Conservation (phyloP, 2,113 vertebrate species). For the Porphyrio hochstetteri region DNA sequence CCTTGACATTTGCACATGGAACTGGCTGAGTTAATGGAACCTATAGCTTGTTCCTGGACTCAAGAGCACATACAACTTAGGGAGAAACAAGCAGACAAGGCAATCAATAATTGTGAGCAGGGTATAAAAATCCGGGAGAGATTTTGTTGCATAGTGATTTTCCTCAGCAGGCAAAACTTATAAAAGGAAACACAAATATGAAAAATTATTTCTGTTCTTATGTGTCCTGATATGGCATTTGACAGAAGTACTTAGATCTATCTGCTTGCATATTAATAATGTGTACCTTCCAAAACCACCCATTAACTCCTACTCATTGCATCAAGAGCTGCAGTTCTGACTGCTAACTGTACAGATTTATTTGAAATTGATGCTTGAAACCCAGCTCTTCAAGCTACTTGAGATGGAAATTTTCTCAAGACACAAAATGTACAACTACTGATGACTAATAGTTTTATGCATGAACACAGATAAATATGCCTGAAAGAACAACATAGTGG, state of each 20-base stretch:
- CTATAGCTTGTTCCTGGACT: not conserved
- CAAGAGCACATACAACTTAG: not conserved
- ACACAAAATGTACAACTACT: not conserved
- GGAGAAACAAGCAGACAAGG: not conserved
- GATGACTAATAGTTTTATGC: not conserved
- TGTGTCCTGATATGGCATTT: not conserved
- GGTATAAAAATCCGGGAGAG: not conserved
- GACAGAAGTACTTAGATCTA: not conserved
- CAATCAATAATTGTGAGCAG: not conserved
- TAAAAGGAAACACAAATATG: not conserved
- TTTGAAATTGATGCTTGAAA: slow-evolving; percentile 6
- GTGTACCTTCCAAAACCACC: not conserved
- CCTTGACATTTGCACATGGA: fast-evolving
- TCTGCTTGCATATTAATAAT: not conserved
- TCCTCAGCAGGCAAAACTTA: not conserved
- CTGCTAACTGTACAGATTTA: not conserved
- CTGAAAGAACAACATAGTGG: not conserved
- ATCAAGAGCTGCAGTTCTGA: slow-evolving; percentile 15
- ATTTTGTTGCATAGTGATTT: not conserved
- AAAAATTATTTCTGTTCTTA: not conserved
- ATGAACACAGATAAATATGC: not conserved
- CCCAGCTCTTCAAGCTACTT: not conserved
- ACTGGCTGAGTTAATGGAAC: not conserved
- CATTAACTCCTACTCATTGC: slow-evolving; percentile 8
- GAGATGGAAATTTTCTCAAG: slow-evolving; percentile 12